phyloP scores from a whole-genome alignment of 2,888 invertebrate genomes.

The Eueremaeus valkanovi region DNA sequence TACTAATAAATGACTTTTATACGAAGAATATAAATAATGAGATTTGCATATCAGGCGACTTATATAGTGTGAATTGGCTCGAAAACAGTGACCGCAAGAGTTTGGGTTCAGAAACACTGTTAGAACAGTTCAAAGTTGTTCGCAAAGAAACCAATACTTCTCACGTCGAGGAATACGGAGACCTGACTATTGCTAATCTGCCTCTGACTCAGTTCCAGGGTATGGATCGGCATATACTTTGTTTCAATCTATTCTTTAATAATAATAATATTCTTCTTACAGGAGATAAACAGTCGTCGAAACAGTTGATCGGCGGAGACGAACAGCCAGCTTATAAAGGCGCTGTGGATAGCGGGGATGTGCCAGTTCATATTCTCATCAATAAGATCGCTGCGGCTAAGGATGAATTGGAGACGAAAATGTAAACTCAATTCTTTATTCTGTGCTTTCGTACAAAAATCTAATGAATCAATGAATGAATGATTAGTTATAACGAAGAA shows the following conservation, averaged over 20 bases:
- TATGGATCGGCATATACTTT: slow-evolving; percentile 22
- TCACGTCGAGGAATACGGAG: slow-evolving; percentile 60
- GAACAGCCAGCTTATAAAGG: not conserved
- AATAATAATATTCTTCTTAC: not conserved
- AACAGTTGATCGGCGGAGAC: not conserved
- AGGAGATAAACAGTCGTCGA: not conserved
- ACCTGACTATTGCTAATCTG: slow-evolving; percentile 49
- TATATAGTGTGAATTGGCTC: slow-evolving; percentile 62
- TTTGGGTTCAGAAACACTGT: slow-evolving; percentile 56
- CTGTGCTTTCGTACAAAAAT: too few species aligned
- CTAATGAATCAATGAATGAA: too few species aligned
- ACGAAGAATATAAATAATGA: slow-evolving; percentile 44
- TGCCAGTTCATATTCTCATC: not conserved
- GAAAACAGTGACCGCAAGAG: slow-evolving; percentile 52
- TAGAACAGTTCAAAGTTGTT: slow-evolving; percentile 57
- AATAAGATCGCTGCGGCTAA: not conserved
- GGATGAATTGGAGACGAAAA: not conserved
- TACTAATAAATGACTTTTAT: not conserved
- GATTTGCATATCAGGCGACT: slow-evolving; percentile 59
- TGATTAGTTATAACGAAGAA: slow-evolving; percentile 10
- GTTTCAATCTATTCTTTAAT: not conserved
- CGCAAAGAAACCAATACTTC: slow-evolving; percentile 59
- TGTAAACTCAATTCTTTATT: too few species aligned
- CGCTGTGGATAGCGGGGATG: slow-evolving; percentile 31
- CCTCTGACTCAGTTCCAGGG: slow-evolving; percentile 47